Conservation (phyloP, 2,113 vertebrate species). For the Nansenia antarctica region DNA sequence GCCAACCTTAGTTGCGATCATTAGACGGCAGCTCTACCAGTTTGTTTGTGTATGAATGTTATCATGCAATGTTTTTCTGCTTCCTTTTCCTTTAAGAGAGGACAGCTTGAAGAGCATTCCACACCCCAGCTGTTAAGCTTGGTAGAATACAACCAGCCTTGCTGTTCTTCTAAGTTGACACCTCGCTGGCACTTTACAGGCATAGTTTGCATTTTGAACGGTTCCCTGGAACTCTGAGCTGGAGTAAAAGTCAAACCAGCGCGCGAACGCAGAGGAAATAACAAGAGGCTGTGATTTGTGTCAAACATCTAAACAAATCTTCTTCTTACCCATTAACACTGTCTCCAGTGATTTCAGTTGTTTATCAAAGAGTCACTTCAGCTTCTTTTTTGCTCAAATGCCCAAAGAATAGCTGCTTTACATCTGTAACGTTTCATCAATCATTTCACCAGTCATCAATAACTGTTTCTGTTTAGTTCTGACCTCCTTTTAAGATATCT, state of each 20-base stretch:
- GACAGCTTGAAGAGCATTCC: conserved; percentile 34
- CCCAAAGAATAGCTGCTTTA: too few species aligned
- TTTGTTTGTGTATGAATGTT: too few species aligned
- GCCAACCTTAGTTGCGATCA: too few species aligned
- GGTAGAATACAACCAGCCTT: conserved; percentile 15
- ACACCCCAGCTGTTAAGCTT: conserved; percentile 52
- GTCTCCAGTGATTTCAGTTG: background rate
- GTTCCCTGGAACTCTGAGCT: conserved; percentile 4
- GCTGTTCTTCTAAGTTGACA: conserved; percentile 41
- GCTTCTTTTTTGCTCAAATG: too few species aligned
- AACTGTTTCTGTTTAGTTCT: too few species aligned
- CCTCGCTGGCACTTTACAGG: conserved; percentile 43
- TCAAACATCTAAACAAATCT: conserved; percentile 10
- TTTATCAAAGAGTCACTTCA: background rate
- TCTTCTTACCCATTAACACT: background rate
- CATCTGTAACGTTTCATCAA: too few species aligned
- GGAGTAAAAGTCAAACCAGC: too few species aligned
- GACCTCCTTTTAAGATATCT: too few species aligned
- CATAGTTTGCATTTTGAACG: conserved; percentile 37
- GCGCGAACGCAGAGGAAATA: too few species aligned
- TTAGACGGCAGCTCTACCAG: too few species aligned
- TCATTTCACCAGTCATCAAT: too few species aligned
- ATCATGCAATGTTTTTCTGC: too few species aligned
- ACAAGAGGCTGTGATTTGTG: conserved; percentile 26
- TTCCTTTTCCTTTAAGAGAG: background rate